These are phyloP conservation scores for Micrasema longulum DNA, from an alignment of 1,140 invertebrate genomes.

Conservation along the genomic window DNA sequence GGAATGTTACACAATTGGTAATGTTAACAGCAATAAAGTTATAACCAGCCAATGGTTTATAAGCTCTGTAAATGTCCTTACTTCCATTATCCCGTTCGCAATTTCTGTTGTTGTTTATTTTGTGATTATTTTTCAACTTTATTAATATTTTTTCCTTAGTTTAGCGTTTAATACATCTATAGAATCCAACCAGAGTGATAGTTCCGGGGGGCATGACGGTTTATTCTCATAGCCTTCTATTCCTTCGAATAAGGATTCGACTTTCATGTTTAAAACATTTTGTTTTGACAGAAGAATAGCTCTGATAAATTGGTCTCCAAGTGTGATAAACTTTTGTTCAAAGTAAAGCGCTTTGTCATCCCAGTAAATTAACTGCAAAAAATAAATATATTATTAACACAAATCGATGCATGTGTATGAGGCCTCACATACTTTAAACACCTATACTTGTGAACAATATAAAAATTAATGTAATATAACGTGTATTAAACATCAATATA, in stretches of 20 bases:
- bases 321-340: slow-evolving; percentile 83
- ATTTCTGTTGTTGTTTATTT: too few relatives aligned
- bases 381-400: slow-evolving; percentile 16
- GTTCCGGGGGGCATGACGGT: slow-evolving; percentile 76
- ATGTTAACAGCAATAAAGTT: too few relatives aligned
- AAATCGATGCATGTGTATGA: too few relatives aligned
- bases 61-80: too few relatives aligned
- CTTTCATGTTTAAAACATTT: slow-evolving; percentile 75
- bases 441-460: too few relatives aligned
- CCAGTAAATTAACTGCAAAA: slow-evolving; percentile 81
- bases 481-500: too few relatives aligned
- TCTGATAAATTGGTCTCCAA: slow-evolving; percentile 81
- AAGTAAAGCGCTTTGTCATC: slow-evolving; percentile 85
- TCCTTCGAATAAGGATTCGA: slow-evolving; percentile 70
- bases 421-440: too few relatives aligned
- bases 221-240: slow-evolving; percentile 69
- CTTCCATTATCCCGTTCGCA: too few relatives aligned
- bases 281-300: slow-evolving; percentile 82
- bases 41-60: too few relatives aligned
- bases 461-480: too few relatives aligned
- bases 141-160: slow-evolving; percentile 71
- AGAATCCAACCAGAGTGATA: slow-evolving; percentile 78
- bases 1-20: too few relatives aligned
- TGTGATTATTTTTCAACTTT: too few relatives aligned
- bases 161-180: slow-evolving; percentile 82